Conservation (phyloP, 1,140 invertebrate genomes). For the Lamellibrachia luymesi region DNA sequence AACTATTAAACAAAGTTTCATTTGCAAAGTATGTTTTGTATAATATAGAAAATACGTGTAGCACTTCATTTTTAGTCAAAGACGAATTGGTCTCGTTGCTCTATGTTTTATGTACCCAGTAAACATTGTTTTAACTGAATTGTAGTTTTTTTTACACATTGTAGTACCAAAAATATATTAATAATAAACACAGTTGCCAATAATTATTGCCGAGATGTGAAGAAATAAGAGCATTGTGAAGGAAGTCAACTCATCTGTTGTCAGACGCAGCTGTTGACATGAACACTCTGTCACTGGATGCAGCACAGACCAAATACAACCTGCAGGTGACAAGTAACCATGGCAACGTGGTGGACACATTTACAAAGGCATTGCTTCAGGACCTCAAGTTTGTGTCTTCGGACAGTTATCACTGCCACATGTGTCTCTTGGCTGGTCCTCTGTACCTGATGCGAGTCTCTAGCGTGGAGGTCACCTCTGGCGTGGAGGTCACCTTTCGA, state of each 20-base stretch:
- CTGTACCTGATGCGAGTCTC: neutral
- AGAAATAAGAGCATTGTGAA: too few relatives aligned
- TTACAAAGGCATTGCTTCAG: neutral
- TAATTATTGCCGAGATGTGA: too few relatives aligned
- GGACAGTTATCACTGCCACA: neutral
- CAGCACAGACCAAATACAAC: neutral
- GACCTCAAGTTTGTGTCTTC: neutral
- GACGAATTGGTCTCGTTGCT: too few relatives aligned
- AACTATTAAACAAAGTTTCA: too few relatives aligned
- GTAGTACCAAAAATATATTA: too few relatives aligned
- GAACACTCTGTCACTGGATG: neutral
- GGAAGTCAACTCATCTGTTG: neutral
- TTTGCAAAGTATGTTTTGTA: too few relatives aligned
- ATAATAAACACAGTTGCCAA: too few relatives aligned
- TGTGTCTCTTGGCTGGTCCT: neutral
- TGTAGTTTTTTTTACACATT: too few relatives aligned
- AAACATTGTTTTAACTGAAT: too few relatives aligned
- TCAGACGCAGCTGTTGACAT: neutral
- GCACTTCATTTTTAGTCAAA: too few relatives aligned
- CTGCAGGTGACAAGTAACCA: neutral
- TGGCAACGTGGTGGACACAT: neutral
- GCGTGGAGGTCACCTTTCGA: neutral
- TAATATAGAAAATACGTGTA: too few relatives aligned
- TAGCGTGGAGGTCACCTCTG: neutral
- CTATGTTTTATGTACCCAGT: too few relatives aligned